Evolutionary conservation across 2,113 vertebrate species (phyloP).

Genomic region (Phodopus roborovskii): DNA sequence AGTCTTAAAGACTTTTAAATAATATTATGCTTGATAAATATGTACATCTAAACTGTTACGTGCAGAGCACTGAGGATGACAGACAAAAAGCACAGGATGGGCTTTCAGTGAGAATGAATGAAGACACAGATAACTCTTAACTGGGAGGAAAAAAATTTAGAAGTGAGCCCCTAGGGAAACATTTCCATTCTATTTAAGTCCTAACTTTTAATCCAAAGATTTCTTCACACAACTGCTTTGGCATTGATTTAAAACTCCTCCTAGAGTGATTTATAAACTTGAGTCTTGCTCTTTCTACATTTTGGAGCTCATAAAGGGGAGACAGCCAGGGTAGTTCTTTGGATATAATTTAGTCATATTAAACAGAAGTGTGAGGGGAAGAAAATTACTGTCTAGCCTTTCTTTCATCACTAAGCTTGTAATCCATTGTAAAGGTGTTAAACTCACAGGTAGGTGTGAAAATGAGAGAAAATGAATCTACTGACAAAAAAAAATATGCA

Average conservation of each 20-base stretch:
- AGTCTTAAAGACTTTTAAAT: not conserved
- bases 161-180: not conserved
- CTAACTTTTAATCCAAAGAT: not conserved
- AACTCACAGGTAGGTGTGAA: conserved; percentile 47
- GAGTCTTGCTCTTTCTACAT: not conserved
- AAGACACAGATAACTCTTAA: not conserved
- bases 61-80: not conserved
- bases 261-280: not conserved
- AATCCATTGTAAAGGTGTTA: conserved; percentile 60
- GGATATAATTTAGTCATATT: conserved; percentile 4
- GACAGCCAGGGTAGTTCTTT: not conserved
- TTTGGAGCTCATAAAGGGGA: not conserved
- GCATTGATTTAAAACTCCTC: conserved; percentile 28
- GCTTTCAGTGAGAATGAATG: not conserved
- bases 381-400: conserved; percentile 35
- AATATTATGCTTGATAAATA: not conserved
- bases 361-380: not conserved
- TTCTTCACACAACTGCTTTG: not conserved
- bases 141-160: not conserved
- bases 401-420: conserved; percentile 23
- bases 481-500: conserved; percentile 61
- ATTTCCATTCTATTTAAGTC: not conserved
- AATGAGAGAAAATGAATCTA: conserved; percentile 63
- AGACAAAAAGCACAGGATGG: not conserved
- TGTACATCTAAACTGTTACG: not conserved